Evolutionary conservation across 2,797 vertebrate species (phyloP).

Genomic region (Urocyon cinereoargenteus): DNA sequence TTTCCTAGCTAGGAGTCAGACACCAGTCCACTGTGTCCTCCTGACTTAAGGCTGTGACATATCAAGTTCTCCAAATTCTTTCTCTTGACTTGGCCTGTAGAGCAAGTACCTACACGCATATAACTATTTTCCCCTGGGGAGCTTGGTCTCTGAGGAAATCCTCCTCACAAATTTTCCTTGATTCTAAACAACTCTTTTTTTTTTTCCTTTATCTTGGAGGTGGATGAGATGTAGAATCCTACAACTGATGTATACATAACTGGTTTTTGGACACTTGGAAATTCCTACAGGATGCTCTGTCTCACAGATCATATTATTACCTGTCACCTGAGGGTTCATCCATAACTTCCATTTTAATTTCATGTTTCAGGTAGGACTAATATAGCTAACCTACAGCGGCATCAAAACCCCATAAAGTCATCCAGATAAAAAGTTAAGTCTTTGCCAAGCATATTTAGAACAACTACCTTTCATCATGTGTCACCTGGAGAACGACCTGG

Average conservation of each 20-base stretch:
- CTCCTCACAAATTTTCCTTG: not conserved
- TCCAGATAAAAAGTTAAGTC: not conserved
- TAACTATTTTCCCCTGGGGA: not conserved
- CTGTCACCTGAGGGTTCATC: not conserved
- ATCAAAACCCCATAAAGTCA: constrained; percentile 5
- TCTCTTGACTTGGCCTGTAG: not conserved
- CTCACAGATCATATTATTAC: not conserved
- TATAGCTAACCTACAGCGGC: not conserved
- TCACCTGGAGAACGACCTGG: not conserved
- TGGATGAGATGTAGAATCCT: not conserved
- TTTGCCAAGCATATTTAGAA: not conserved
- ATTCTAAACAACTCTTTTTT: not conserved
- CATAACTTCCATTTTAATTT: constrained; percentile 38
- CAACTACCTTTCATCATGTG: not conserved
- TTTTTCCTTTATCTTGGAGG: not conserved
- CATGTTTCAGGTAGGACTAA: not conserved
- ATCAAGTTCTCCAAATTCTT: not conserved
- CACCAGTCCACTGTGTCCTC: not conserved
- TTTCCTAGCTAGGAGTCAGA: not conserved
- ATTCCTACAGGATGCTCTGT: not conserved
- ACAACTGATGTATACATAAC: not conserved
- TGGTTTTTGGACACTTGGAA: not conserved
- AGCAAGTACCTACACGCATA: not conserved
- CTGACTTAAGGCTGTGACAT: not conserved
- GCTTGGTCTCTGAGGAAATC: not conserved